Evolutionary conservation across 2,113 vertebrate genomes (phyloP).

Genomic region (Connochaetes taurinus): DNA sequence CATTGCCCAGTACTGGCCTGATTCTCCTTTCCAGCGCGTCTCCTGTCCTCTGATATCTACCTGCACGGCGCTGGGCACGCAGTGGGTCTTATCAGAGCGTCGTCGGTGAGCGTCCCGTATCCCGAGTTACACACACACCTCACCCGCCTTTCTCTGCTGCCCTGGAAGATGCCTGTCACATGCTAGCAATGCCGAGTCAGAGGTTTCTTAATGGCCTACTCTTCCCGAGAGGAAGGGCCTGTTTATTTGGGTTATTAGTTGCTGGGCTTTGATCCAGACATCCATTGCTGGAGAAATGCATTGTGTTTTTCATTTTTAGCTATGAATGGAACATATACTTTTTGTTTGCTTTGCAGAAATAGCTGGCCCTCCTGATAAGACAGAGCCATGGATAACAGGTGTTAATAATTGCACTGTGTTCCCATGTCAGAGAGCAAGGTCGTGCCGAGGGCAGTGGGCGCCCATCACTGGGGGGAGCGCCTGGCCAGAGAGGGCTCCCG

Average conservation of each 20-base stretch:
- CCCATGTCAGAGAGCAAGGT: background rate
- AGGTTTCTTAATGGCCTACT: background rate
- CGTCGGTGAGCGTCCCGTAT: background rate
- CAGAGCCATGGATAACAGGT: background rate
- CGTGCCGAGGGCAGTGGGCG: background rate
- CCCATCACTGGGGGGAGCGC: background rate
- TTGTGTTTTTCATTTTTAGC: background rate
- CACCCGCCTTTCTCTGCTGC: background rate
- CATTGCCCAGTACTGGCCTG: fast-evolving
- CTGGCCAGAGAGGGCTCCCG: background rate
- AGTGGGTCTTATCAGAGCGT: background rate
- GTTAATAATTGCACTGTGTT: background rate
- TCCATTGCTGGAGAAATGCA: background rate
- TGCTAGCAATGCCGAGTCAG: background rate
- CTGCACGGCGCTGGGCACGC: fast-evolving
- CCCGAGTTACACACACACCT: background rate
- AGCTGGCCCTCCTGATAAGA: slow-evolving; percentile 16
- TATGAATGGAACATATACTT: background rate
- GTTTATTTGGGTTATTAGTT: slow-evolving; percentile 8
- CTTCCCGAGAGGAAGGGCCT: slow-evolving; percentile 1
- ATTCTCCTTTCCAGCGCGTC: background rate
- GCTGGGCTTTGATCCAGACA: slow-evolving; percentile 52
- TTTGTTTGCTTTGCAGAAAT: background rate
- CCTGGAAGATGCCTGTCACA: background rate
- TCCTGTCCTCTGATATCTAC: background rate